phyloP scores from a whole-genome alignment of 1,140 invertebrate species.

The Nephila pilipes region DNA sequence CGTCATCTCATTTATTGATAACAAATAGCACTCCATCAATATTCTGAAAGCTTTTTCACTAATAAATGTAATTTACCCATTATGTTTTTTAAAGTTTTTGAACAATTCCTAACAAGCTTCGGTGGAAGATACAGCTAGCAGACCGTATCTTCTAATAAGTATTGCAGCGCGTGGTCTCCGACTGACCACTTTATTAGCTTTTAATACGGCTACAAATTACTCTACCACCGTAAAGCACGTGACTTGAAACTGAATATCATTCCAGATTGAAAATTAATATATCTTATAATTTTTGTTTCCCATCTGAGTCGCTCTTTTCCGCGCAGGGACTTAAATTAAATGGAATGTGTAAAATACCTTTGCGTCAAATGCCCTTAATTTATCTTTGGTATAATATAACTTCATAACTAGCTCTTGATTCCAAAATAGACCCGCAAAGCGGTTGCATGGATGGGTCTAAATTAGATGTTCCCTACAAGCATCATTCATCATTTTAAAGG shows the following conservation, averaged over 20 bases:
- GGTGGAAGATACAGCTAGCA: not conserved
- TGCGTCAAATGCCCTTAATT: conserved; percentile 28
- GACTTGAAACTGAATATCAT: conserved; percentile 9
- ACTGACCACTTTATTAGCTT: conserved; percentile 72
- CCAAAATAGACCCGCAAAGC: conserved; percentile 29
- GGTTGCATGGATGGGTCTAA: conserved; percentile 44
- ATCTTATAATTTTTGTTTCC: conserved; percentile 34
- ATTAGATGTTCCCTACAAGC: conserved; percentile 41
- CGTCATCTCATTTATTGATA: conserved; percentile 69
- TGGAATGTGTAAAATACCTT: conserved; percentile 48
- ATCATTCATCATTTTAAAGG: conserved; percentile 63
- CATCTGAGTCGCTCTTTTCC: not conserved
- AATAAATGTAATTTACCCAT: conserved; percentile 70
- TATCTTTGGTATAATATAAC: conserved; percentile 59
- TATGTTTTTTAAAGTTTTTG: conserved; percentile 66
- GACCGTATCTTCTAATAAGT: conserved; percentile 47
- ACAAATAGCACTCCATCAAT: conserved; percentile 72
- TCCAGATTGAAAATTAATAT: conserved; percentile 5
- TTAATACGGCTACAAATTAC: conserved; percentile 50
- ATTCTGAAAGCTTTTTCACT: conserved; percentile 67
- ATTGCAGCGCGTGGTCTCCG: not conserved
- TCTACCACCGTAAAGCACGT: conserved; percentile 9
- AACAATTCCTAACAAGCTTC: conserved; percentile 54
- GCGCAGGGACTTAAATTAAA: conserved; percentile 50
- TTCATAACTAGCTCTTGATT: conserved; percentile 57